Conservation (phyloP, 2,113 vertebrate species). For the Labeo rohita region DNA sequence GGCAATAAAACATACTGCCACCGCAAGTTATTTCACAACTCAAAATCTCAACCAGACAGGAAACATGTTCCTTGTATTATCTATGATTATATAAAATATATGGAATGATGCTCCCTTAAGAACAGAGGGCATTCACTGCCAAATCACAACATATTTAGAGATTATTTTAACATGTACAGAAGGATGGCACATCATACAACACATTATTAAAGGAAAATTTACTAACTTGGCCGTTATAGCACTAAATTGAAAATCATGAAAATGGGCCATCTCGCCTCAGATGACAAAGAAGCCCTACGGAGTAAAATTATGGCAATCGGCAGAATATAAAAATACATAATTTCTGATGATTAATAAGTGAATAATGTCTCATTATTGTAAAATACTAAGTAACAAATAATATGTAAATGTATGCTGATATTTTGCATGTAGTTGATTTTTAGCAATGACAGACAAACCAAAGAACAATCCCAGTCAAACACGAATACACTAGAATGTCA, state of each 20-base stretch:
- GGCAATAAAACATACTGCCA: slow-evolving; percentile 48
- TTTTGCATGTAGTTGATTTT: neutral
- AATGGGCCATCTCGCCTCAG: neutral
- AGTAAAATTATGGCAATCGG: neutral
- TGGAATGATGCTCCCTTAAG: neutral
- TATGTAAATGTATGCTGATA: neutral
- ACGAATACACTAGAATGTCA: neutral
- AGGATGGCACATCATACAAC: neutral
- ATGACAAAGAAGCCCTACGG: neutral
- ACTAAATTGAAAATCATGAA: neutral
- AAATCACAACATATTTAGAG: neutral
- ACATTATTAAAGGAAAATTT: neutral
- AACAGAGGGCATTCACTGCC: neutral
- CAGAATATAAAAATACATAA: neutral
- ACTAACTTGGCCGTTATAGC: neutral
- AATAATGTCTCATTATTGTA: neutral
- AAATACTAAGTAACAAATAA: neutral
- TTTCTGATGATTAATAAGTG: neutral
- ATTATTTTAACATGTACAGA: neutral
- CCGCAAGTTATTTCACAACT: slow-evolving; percentile 29
- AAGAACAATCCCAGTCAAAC: neutral
- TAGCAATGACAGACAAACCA: neutral
- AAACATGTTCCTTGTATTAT: neutral
- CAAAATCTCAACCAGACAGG: slow-evolving; percentile 32
- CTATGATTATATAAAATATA: neutral